Evolutionary conservation across 2,113 vertebrate genomes (phyloP).

Genomic region (Willisornis vidua): DNA sequence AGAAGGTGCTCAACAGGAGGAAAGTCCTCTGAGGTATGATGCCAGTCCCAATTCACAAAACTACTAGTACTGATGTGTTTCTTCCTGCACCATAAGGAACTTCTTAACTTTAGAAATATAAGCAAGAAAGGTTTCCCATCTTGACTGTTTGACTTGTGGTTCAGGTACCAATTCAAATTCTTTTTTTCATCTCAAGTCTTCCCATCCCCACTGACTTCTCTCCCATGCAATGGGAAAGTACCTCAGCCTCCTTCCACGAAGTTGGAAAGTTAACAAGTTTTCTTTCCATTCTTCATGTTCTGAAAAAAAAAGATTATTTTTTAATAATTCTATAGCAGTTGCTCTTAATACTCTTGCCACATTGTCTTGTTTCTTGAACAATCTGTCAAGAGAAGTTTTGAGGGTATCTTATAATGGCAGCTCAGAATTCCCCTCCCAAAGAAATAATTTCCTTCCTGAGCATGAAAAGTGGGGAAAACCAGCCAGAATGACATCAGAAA

Average conservation of each 20-base stretch:
- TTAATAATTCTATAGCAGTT: background rate
- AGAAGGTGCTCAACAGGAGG: background rate
- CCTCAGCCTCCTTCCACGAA: background rate
- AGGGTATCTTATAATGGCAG: background rate
- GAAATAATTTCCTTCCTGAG: background rate
- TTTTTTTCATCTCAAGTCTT: background rate
- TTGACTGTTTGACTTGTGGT: background rate
- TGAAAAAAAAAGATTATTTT: background rate
- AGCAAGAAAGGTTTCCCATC: background rate
- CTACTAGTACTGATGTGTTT: background rate
- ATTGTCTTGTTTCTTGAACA: background rate
- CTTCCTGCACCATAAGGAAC: background rate
- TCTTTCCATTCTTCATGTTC: background rate
- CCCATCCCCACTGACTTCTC: background rate
- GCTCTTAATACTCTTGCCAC: background rate
- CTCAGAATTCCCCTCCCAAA: background rate
- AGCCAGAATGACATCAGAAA: background rate
- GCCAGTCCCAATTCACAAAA: background rate
- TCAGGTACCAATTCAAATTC: background rate
- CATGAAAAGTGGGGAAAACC: background rate
- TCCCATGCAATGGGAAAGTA: background rate
- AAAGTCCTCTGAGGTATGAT: background rate
- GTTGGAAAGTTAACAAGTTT: background rate
- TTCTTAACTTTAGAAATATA: background rate
- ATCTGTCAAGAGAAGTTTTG: background rate